Evolutionary conservation across 2,113 vertebrate genomes (phyloP).

Genomic region (pig (Sus scrofa)): T2T-Sscrofa CM000812.6:197009001-197009500

Average conservation of each 20-base stretch:
- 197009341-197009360: background rate
- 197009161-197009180: background rate
- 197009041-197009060: background rate
- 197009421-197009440: constrained; percentile 20
- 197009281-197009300: constrained; percentile 10
- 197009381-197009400: constrained; percentile 67
- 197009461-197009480: constrained; percentile 35
- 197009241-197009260: background rate
- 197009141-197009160: background rate
- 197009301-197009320: background rate
- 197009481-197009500: constrained; percentile 61
- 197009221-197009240: background rate
- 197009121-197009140: background rate
- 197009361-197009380: background rate
- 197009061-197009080: background rate
- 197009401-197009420: constrained; percentile 66
- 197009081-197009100: background rate
- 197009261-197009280: background rate
- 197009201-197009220: background rate
- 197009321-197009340: background rate
- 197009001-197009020: background rate
- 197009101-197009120: background rate
- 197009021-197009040: background rate
- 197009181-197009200: constrained; percentile 27
- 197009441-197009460: constrained; percentile 10